Base-by-base conservation (phyloP, 2,888 invertebrate species). In the Acleris sparsana region DNA sequence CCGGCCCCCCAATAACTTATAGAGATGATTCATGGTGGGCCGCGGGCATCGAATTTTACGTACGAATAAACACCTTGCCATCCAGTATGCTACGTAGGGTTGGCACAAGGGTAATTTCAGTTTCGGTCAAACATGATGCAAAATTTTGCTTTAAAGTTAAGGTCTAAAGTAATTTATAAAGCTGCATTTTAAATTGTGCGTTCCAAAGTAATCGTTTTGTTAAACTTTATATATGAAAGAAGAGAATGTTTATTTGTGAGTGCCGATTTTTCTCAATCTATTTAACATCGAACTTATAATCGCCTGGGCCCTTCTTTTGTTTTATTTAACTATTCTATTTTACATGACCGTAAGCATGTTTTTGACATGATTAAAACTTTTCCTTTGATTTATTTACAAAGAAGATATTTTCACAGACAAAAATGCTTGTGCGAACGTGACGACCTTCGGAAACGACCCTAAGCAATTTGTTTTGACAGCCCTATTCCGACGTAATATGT, bases 21-120 rank as follows among this genome's bases (percentile, higher is more conserved):
- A 43, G 46, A 22, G 52, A 66, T 61, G 66, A 66, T 66, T 66
- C 62, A 66, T 66, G 61, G 22, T 56, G 29, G 61, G 61, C 43
- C 33, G 61, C 53, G 56, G 61, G 66, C 62, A 57, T 48, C 61
- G 66, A 66, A 66, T 66, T 66, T 66, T 62, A 62, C 62, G 66
- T 56, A 56, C 66, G 66, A 62, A 66, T 57, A 62, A 53, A 62
- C 62, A 66, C 66, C 66, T 66, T 53, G 56, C 33, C 53, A 56
- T 29, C 55, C 59, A 53, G 51, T 65, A 43, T 55, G 57, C 29
- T 51, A 39, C 20, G 33, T 39, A 57, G 66, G 66, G 66, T 62
- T 66, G 61, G n/a, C 51, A 20, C 39, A 16, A 7, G n/a, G 46
- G 16, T 18, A 6, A 9, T 25, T n/a, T 62, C 33, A n/a, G 16